Evolutionary conservation across 2,113 vertebrate species (phyloP).

Genomic region (Otis tarda): DNA sequence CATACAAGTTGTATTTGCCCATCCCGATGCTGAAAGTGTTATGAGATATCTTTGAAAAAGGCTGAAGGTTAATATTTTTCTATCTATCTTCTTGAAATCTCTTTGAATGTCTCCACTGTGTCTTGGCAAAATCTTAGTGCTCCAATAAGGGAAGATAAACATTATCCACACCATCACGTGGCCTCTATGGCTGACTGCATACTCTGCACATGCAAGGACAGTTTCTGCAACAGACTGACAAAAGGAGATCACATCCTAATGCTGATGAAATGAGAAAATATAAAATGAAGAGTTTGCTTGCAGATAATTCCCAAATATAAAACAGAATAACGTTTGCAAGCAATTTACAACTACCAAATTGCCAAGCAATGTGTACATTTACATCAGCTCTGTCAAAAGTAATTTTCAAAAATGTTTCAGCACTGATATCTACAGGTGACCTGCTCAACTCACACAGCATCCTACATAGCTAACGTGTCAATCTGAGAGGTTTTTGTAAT

Average conservation of each 20-base stretch:
- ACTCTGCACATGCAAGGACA: not conserved
- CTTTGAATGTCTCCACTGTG: not conserved
- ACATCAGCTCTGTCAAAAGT: not conserved
- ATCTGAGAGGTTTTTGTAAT: not conserved
- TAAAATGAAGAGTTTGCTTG: not conserved
- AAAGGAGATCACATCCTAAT: not conserved
- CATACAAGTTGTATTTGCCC: not conserved
- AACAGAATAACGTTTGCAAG: not conserved
- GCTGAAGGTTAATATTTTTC: not conserved
- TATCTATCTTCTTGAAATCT: not conserved
- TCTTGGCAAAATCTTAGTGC: not conserved
- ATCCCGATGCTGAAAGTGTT: fast-evolving
- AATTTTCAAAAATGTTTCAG: not conserved
- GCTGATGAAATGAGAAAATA: not conserved
- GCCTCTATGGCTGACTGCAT: not conserved
- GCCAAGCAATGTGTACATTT: not conserved
- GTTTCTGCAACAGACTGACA: not conserved
- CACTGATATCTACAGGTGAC: not conserved
- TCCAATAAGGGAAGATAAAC: not conserved
- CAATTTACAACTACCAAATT: not conserved
- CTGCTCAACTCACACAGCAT: not conserved
- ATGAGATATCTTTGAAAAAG: not conserved
- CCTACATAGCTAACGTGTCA: not conserved
- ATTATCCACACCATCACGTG: not conserved
- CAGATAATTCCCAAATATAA: not conserved